Evolutionary conservation across 2,113 vertebrate genomes (phyloP).

Genomic region (Pachypanchax playfairii): DNA sequence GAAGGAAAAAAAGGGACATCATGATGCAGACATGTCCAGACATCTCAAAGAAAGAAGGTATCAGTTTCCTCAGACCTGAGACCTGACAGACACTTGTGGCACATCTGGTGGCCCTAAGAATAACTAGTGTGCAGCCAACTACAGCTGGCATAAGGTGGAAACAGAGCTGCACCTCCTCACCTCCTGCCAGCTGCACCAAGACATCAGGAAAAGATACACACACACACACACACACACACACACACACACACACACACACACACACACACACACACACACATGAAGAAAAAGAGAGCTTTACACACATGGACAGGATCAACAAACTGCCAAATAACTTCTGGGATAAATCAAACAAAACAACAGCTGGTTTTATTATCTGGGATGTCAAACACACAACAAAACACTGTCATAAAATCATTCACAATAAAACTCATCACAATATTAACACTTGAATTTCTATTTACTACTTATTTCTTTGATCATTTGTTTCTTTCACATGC

Average conservation of each 20-base stretch:
- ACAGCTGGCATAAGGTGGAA: not conserved
- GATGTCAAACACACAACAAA: not conserved
- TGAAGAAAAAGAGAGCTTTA: not conserved
- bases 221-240: not conserved
- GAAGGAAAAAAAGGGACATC: constrained; percentile 19
- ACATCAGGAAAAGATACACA: not conserved
- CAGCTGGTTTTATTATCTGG: not conserved
- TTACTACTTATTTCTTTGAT: too few relatives aligned
- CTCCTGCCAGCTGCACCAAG: constrained; percentile 5
- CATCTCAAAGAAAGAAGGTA: constrained; percentile 20
- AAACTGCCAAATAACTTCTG: not conserved
- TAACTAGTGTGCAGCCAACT: constrained; percentile 1
- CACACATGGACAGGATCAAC: not conserved
- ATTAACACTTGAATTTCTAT: not conserved
- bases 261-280: not conserved
- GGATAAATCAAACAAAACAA: not conserved
- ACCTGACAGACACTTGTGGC: not conserved
- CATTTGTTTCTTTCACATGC: too few relatives aligned
- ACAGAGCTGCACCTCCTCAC: constrained; percentile 2
- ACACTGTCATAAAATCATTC: not conserved
- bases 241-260: not conserved
- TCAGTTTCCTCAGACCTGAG: not conserved
- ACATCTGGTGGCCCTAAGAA: not conserved
- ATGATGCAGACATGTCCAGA: constrained; percentile 18
- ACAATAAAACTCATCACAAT: not conserved